A percentile compares a stretch with the other conserved stretches of the same genome.
phyloP scores from a whole-genome alignment of 2,888 invertebrate species.

The Dicycla oo region DNA sequence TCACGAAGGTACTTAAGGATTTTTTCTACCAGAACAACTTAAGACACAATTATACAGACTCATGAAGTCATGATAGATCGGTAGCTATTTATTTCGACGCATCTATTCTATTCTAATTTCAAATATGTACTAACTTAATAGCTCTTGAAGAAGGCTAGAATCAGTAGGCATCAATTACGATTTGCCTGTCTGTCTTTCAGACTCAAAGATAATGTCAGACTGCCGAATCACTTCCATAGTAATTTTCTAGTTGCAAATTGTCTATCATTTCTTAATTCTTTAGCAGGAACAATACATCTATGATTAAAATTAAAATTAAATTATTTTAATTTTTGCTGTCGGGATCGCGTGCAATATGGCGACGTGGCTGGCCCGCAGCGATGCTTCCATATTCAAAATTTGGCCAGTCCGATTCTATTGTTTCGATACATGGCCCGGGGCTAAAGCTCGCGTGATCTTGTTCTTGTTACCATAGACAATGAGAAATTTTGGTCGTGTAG shows the following conservation, averaged over 20 bases:
- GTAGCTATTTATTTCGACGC: not conserved
- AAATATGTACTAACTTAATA: not conserved
- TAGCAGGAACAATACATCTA: constrained; percentile 34
- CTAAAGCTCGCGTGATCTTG: constrained; percentile 77
- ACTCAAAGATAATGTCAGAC: constrained; percentile 36
- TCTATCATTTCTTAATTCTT: constrained; percentile 40
- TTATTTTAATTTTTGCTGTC: constrained; percentile 69
- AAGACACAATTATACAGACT: no score
- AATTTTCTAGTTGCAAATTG: constrained; percentile 42
- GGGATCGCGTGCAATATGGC: constrained; percentile 85
- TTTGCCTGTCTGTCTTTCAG: constrained; percentile 29
- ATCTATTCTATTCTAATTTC: not conserved
- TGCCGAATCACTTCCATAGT: constrained; percentile 27
- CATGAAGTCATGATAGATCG: no score
- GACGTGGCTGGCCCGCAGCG: constrained; percentile 75
- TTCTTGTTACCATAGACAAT: constrained; percentile 69
- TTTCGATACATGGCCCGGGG: constrained; percentile 68
- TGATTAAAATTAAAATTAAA: constrained; percentile 53
- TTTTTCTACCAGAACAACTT: no score
- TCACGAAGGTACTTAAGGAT: no score
- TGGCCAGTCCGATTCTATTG: constrained; percentile 57
- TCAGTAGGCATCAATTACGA: constrained; percentile 54
- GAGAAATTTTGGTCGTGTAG: constrained; percentile 62
- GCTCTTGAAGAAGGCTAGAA: not conserved
- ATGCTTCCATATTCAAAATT: constrained; percentile 81